Base-by-base conservation (phyloP, 2,797 vertebrate genomes). In the Acanthis flammea region DNA sequence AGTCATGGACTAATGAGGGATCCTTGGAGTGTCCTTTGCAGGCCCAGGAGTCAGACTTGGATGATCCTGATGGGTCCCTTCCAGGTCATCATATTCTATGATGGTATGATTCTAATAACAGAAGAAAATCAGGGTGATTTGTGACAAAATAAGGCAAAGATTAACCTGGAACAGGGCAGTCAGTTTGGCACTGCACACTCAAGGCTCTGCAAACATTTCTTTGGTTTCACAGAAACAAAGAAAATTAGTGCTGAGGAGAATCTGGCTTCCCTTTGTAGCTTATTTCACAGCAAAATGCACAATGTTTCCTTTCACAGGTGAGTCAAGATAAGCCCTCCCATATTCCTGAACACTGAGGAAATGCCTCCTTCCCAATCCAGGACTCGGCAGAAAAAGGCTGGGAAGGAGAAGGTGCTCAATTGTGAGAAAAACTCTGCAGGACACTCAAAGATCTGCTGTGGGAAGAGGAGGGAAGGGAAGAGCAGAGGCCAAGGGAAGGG, bases 311-410 rank as follows among this genome's bases (percentile, higher is more conserved):
- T 78, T 76, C 45, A 7, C 5, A 93, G 90, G 71, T 90, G 80
- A 73, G 39, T 14, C 9, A 5, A 75, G 51, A 41, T n/a, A 92
- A 81, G 7, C 24, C 35, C 8, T 83, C 25, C 31, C 31, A 9
- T 9, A 31, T 12, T 91, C 10, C 63, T 71, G 39, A 61, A 12
- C 16, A 0, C 50, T 74, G 70, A 60, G 77, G 48, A 85, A 86
- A 97, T 97, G 97, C 89, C 86, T 77, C 70, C 62, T 74, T 37
- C 93, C 53, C 72, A 0, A 73, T 35, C 86, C 25, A 95, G 62
- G 70, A 9, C 70, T 54, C 4, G 2, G 9, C 86, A 72, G 74
- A 92, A 66, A 85, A 97, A 88, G 42, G 6, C 10, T 77, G 85
- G 86, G 35, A 90, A 93, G 63, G 80, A 82, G 35, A 83, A 85